These are phyloP conservation scores for Phrynocephalus forsythii DNA, from an alignment of 2,797 vertebrate genomes.

Conservation along the genomic window DNA sequence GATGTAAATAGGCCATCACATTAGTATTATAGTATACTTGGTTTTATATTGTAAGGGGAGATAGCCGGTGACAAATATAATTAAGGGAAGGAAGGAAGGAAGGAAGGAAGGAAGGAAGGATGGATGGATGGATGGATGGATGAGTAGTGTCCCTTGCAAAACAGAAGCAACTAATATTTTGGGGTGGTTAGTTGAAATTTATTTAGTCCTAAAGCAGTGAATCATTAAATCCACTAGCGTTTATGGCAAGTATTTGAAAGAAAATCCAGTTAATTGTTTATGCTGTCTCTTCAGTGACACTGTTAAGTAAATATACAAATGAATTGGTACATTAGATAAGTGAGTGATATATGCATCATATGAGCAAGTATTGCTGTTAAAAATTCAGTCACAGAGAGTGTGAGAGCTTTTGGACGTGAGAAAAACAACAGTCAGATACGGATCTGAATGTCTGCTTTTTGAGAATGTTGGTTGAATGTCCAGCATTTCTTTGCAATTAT, in stretches of 20 bases:
- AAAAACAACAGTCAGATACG: background rate
- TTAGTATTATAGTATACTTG: background rate
- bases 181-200: background rate
- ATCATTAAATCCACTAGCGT: background rate
- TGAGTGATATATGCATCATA: background rate
- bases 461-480: background rate
- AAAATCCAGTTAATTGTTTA: background rate
- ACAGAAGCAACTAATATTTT: no score
- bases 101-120: background rate
- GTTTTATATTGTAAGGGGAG: no score
- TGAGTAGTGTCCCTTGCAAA: background rate
- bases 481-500: background rate
- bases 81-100: background rate
- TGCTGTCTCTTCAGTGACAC: background rate
- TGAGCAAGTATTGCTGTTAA: background rate
- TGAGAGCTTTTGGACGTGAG: background rate
- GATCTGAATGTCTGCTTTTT: conserved; percentile 19
- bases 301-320: background rate
- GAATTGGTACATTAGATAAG: background rate
- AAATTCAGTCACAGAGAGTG: background rate
- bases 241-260: background rate
- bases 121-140: background rate
- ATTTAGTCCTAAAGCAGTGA: background rate
- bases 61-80: background rate
- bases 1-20: no score